Conservation (phyloP, 2,113 vertebrate species). For the Poicephalus gulielmi region DNA sequence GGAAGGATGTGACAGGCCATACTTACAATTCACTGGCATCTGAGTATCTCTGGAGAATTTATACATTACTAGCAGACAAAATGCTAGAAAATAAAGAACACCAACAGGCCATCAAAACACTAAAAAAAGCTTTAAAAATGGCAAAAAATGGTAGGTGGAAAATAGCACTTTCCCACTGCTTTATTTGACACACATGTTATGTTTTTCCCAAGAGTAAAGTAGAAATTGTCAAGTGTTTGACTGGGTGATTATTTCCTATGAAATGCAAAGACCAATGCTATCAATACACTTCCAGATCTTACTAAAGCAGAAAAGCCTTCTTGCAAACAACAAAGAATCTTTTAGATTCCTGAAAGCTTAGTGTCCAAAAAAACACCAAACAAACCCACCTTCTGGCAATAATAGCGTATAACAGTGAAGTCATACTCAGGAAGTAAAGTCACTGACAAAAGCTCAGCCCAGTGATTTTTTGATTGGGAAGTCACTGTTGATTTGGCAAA, state of each 20-base stretch:
- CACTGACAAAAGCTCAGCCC: not conserved
- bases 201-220: slow-evolving; percentile 53
- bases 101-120: slow-evolving; percentile 74
- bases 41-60: slow-evolving; percentile 81
- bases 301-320: slow-evolving; percentile 51
- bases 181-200: slow-evolving; percentile 37
- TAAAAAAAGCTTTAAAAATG: slow-evolving; percentile 80
- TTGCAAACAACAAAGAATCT: slow-evolving; percentile 58
- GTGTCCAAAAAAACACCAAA: not conserved
- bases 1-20: slow-evolving; percentile 75
- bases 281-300: slow-evolving; percentile 65
- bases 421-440: slow-evolving; percentile 23
- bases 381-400: not conserved
- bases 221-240: slow-evolving; percentile 50
- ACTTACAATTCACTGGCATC: slow-evolving; percentile 75
- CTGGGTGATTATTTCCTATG: slow-evolving; percentile 69
- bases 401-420: slow-evolving; percentile 25
- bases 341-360: slow-evolving; percentile 65
- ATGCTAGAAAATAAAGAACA: slow-evolving; percentile 77
- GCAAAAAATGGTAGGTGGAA: slow-evolving; percentile 81
- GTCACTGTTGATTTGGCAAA: not conserved
- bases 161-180: slow-evolving; percentile 28
- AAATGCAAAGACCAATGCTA: slow-evolving; percentile 74
- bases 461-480: not conserved
- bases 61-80: slow-evolving; percentile 79